These are phyloP conservation scores for Ovis canadensis DNA, from an alignment of 2,113 vertebrate species.

Conservation along the genomic window DNA sequence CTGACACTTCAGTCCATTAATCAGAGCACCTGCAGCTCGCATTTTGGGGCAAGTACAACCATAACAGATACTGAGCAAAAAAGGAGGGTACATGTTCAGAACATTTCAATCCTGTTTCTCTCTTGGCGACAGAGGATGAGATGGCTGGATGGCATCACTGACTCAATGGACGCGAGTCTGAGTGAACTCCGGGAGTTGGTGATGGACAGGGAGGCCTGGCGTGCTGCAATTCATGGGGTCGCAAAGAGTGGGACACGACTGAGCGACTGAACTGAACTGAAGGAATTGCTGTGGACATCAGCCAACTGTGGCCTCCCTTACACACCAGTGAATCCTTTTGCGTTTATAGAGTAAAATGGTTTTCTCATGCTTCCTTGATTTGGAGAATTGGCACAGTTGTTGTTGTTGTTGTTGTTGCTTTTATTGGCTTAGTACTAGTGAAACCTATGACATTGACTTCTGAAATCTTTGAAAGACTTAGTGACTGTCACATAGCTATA, in stretches of 20 bases:
- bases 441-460: slow-evolving; percentile 2
- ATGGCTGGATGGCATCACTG: too few species aligned
- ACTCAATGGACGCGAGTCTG: too few species aligned
- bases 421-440: neutral
- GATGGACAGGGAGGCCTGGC: too few species aligned
- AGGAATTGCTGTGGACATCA: slow-evolving; percentile 5
- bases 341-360: slow-evolving; percentile 7
- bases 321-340: slow-evolving; percentile 22
- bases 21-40: neutral
- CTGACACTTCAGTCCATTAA: neutral
- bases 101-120: slow-evolving; percentile 40
- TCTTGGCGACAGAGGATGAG: neutral
- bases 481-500: neutral
- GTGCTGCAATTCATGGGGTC: too few species aligned
- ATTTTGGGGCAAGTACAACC: slow-evolving; percentile 14
- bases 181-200: too few species aligned
- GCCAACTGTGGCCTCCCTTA: neutral
- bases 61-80: neutral
- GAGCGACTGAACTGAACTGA: too few species aligned
- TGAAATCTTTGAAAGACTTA: neutral
- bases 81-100: neutral
- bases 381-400: slow-evolving; percentile 12
- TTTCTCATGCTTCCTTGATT: slow-evolving; percentile 15
- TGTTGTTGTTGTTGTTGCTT: neutral
- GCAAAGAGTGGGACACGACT: too few species aligned